Conservation (phyloP, 1,140 invertebrate genomes). For the Drosophila kikkawai region DNA sequence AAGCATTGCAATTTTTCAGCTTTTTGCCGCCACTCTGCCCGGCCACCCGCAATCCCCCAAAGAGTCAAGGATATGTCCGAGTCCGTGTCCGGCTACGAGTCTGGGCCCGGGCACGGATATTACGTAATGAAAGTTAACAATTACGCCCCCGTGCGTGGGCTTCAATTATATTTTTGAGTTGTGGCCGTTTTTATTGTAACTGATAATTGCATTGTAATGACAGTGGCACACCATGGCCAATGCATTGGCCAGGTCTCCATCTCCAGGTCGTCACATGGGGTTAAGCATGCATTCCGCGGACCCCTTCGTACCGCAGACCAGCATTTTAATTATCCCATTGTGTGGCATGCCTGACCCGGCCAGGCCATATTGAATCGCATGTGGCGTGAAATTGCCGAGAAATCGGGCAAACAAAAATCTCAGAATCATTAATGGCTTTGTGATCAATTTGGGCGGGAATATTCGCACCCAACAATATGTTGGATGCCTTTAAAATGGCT, state of each 20-base stretch:
- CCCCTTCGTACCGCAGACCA: conserved; percentile 21
- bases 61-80: conserved; percentile 24
- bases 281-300: conserved; percentile 22
- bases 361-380: conserved; percentile 45
- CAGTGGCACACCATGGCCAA: conserved; percentile 40
- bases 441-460: conserved; percentile 9
- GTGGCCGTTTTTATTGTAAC: conserved; percentile 74
- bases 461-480: not conserved
- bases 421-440: conserved; percentile 24
- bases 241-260: conserved; percentile 4
- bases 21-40: conserved; percentile 56
- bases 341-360: conserved; percentile 26
- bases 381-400: conserved; percentile 44
- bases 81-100: conserved; percentile 1
- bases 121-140: conserved; percentile 78
- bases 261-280: conserved; percentile 37
- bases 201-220: conserved; percentile 82
- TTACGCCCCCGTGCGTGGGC: conserved; percentile 61
- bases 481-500: conserved; percentile 2
- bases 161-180: conserved; percentile 76
- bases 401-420: conserved; percentile 46
- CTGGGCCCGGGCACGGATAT: conserved; percentile 37
- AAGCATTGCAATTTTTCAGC: conserved; percentile 72
- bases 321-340: conserved; percentile 77
- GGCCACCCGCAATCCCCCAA: conserved; percentile 50